phyloP scores from a whole-genome alignment of 2,797 vertebrate species.

The Balearica regulorum region DNA sequence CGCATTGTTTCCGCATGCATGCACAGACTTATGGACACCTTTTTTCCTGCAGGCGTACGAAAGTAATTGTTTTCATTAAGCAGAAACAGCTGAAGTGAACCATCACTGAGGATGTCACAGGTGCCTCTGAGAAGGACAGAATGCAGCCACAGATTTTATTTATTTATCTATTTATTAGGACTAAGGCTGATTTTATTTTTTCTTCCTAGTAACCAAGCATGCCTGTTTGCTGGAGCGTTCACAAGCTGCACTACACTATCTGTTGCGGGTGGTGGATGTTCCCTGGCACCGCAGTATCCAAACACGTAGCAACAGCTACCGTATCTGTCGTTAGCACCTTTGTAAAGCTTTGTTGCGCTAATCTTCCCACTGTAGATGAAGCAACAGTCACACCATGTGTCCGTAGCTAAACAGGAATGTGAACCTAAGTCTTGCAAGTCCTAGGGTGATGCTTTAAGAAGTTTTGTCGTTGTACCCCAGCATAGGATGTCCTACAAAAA shows the following conservation, averaged over 20 bases:
- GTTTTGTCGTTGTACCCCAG: neutral
- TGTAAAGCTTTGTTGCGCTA: neutral
- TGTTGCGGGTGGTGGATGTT: neutral
- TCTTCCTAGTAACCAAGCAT: neutral
- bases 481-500: neutral
- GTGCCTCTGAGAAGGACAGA: neutral
- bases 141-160: neutral
- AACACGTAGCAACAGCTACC: neutral
- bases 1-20: neutral
- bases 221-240: neutral
- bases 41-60: neutral
- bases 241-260: fast-evolving
- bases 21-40: neutral
- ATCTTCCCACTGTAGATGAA: neutral
- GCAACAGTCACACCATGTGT: neutral
- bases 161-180: neutral
- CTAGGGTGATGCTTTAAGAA: neutral
- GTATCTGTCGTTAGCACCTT: neutral
- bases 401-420: conserved; percentile 31
- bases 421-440: neutral
- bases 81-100: neutral
- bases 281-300: neutral
- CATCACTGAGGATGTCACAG: neutral
- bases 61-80: neutral
- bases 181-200: neutral